These are phyloP conservation scores for Trinorchestia longiramus DNA, from an alignment of 1,140 invertebrate genomes.

Conservation along the genomic window DNA sequence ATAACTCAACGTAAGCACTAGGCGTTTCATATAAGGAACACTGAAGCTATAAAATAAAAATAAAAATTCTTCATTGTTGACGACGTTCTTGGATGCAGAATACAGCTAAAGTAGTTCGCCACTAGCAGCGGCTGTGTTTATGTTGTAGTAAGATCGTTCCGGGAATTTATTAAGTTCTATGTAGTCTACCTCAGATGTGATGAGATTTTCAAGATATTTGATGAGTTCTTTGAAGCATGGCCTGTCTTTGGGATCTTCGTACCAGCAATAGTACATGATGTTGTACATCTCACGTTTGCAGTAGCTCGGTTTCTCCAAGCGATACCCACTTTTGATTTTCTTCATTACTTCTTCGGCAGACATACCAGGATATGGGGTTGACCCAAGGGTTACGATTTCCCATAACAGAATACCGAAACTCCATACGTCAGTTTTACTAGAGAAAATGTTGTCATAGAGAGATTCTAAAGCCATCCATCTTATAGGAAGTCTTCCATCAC, in stretches of 20 bases:
- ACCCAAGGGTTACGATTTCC: constrained; percentile 73
- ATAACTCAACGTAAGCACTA: neutral
- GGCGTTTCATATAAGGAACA: neutral
- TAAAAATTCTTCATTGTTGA: neutral
- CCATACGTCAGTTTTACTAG: constrained; percentile 43
- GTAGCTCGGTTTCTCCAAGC: constrained; percentile 89
- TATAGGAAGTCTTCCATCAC: constrained; percentile 81
- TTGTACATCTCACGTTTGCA: constrained; percentile 89
- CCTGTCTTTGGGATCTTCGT: constrained; percentile 81
- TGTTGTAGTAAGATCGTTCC: constrained; percentile 94
- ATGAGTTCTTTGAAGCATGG: constrained; percentile 86
- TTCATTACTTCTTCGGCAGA: constrained; percentile 86
- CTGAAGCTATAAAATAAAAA: neutral
- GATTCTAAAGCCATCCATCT: constrained; percentile 60
- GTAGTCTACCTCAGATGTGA: constrained; percentile 91
- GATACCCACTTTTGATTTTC: constrained; percentile 84
- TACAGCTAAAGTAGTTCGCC: constrained; percentile 77
- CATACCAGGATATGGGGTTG: constrained; percentile 89
- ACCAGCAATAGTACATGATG: constrained; percentile 95
- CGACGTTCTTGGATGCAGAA: neutral
- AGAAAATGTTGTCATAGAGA: constrained; percentile 50
- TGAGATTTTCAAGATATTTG: constrained; percentile 81
- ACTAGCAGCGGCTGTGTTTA: constrained; percentile 77
- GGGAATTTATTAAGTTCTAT: constrained; percentile 93
- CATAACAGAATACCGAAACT: constrained; percentile 55